Evolutionary conservation across 2,888 invertebrate species (phyloP), one percentile per base, ranked within the genome.

Genomic region (Synergus japonicus): DNA sequence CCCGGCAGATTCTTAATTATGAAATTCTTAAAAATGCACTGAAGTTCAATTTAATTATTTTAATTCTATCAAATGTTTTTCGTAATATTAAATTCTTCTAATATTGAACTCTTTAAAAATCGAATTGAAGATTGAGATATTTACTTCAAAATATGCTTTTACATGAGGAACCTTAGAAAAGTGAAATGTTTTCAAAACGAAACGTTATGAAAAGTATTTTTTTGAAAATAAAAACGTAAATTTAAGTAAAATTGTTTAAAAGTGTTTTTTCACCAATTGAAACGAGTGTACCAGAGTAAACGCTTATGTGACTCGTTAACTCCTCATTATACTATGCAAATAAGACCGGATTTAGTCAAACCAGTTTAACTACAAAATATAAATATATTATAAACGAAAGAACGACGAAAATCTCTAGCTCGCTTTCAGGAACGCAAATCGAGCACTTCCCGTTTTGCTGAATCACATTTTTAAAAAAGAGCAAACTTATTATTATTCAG

Each of bases 311-410:
- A 81, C 54, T 73, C 54, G 73, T 37, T 54, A 58, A 63, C 81
- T 85, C 85, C 86, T 87, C 87, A 86, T 87, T 87, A 87, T 86
- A 83, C 82, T 83, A 87, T 87, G 87, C 86, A 87, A 87, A 87
- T 86, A 87, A 83, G 82, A 81, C 83, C 83, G 84, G 84, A 84
- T 85, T 85, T 83, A 82, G 79, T 41, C 54, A 58, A 54, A 73
- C 73, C 73, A 54, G 54, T 73, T 73, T 58, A 73, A 41, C 54
- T n/a, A 18, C 54, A 1, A 54, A 49, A 69, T 18, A 73, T 49
- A 15, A 29, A 15, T 13, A 49, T 49, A 29, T 29, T 13, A 49
- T 49, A 54, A 73, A 73, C n/a, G n/a, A 58, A 58, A 58, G n/a
- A 73, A n/a, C 37, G 54, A 73, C 54, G n/a, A 73, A 58, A 58